Base-by-base conservation (phyloP, 2,113 vertebrate species). In the Atherinomorus stipes region DNA sequence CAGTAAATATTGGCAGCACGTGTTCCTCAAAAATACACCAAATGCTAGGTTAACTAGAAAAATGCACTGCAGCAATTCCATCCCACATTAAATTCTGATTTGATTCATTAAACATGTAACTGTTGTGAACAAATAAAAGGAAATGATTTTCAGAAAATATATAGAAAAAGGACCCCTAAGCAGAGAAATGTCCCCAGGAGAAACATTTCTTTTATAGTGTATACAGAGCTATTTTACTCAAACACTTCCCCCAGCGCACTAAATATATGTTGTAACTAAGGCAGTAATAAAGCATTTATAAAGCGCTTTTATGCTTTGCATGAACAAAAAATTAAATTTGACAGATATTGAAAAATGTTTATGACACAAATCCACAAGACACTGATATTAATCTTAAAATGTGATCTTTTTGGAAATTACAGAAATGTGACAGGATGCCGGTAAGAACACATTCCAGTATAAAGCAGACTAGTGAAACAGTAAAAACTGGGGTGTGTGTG, bases 401-500 rank as follows among this genome's bases (percentile, higher is more conserved):
- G 40, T 56, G 9, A 49, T 52, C 25, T 28, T n/a, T 23, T 58
- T 61, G 2, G 57, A 67, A 12, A 7, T n/a, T n/a, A n/a, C n/a
- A 42, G 73, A 65, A 12, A 19, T 37, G 21, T 38, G 37, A 44
- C 5, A 44, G 22, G 4, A 40, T 25, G 21, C 53, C 11, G n/a
- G 60, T 28, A 67, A 53, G 31, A 66, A 52, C 50, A 47, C 45
- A n/a, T 49, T 61, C 16, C 44, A 50, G 58, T 59, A 42, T 49
- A 53, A 52, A 34, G 19, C 4, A 31, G 28, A 70, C 1, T n/a
- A 60, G 52, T 51, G 59, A 56, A 21, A 59, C 26, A 26, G 19
- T 13, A 11, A 4, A n/a, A 57, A n/a, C 25, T 3, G 4, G 13
- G 23, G 2, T 1, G 21, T 22, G 4, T 7, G 3, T 19, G 23